Base-by-base conservation (phyloP, 2,888 invertebrate genomes). In the Caradrina clavipalpis region DNA sequence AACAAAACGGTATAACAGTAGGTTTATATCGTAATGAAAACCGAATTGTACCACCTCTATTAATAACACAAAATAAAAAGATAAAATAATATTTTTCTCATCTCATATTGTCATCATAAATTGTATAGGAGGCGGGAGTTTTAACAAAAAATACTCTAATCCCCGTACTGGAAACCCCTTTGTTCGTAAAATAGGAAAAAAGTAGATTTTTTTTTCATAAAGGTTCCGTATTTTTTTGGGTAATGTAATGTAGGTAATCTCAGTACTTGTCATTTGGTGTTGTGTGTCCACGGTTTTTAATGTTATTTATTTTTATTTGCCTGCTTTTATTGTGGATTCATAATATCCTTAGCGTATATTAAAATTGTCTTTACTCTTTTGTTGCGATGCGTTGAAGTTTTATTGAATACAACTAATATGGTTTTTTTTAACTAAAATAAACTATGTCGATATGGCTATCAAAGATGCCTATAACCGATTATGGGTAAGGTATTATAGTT, bases 101-200 rank as follows among this genome's bases (percentile, higher is more conserved):
- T 82, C 67, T 79, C 70, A 64, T 69, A 76, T 81, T 78, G 78
- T 78, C 78, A 55, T 68, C 81, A 78, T 78, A 81, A 78, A 78
- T 78, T 81, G 55, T 81, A 59, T 56, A 47, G 64, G 57, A 68
- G 64, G 73, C 85, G 59, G 60, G 74, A 59, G 69, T 73, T 84
- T 80, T 80, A 82, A 80, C 74, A 84, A 84, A 73, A 73, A 71
- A 60, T 67, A 69, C 66, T 71, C 67, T 84, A 84, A 83, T 84
- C 83, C 83, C 49, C 47, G 57, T 61, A 39, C 64, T 72, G 70
- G 42, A 74, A 71, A 80, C 69, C 80, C 85, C 85, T 83, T 83
- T 83, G 85, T 82, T 66, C 69, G 56, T 58, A 22, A 63, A 76
- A 80, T 76, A 71, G 60, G 73, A 47, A 72, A 78, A 78, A 81